Percentiles rank a stretch among this genome's conserved stretches.
These are phyloP conservation scores for Lophotriccus pileatus DNA, from an alignment of 2,797 vertebrate species.

Conservation along the genomic window DNA sequence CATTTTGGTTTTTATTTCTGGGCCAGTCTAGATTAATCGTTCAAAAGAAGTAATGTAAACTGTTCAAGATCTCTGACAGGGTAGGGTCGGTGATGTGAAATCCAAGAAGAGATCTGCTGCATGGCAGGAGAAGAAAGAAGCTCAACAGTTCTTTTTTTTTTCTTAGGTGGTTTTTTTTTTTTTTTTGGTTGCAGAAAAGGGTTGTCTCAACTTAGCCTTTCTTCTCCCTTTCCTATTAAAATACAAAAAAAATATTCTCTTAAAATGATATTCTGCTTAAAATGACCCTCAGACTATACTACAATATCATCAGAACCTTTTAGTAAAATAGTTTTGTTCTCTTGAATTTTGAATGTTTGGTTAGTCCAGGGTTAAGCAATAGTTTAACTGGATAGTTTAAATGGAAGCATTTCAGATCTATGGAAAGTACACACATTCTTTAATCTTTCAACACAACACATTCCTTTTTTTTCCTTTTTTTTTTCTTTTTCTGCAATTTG, in stretches of 20 bases:
- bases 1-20: slow-evolving; percentile 47
- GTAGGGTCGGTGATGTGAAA: slow-evolving; percentile 34
- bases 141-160: not conserved
- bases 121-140: slow-evolving; percentile 47
- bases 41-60: slow-evolving; percentile 52
- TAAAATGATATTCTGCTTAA: not conserved
- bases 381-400: not conserved
- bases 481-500: not conserved
- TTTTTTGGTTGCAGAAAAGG: not conserved
- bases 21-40: slow-evolving; percentile 12
- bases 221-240: not conserved
- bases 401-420: not conserved
- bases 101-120: slow-evolving; percentile 49
- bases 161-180: not conserved
- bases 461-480: not conserved
- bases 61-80: slow-evolving; percentile 28
- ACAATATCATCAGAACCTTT: not conserved
- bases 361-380: not conserved
- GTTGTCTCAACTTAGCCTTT: not conserved
- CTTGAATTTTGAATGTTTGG: not conserved
- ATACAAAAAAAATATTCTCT: not conserved
- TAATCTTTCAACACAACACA: not conserved
- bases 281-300: not conserved
- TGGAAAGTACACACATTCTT: not conserved
- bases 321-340: not conserved